Evolutionary conservation across 2,113 vertebrate species (phyloP).

Genomic region (Gorsachius goisagi): DNA sequence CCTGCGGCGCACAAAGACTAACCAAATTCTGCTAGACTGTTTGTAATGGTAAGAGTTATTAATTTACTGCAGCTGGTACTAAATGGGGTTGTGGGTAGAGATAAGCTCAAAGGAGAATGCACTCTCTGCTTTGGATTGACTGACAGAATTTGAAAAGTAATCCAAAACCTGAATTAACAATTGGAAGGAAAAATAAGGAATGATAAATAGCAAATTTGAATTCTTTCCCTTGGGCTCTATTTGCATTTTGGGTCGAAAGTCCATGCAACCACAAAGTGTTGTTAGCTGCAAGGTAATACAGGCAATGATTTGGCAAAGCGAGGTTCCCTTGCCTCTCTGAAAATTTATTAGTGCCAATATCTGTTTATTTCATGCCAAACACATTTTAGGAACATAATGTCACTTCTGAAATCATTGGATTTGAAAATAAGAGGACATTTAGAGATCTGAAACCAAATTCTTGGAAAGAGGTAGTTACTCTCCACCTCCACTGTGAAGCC

Average conservation of each 20-base stretch:
- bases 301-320: background rate
- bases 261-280: background rate
- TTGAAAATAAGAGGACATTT: background rate
- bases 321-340: background rate
- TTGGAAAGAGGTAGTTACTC: slow-evolving; percentile 26
- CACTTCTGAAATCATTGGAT: background rate
- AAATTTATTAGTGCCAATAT: background rate
- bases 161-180: background rate
- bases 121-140: background rate
- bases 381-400: background rate
- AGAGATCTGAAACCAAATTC: background rate
- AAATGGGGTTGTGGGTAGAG: background rate
- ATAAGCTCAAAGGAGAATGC: background rate
- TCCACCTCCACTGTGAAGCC: background rate
- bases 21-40: background rate
- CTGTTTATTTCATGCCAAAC: background rate
- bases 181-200: background rate
- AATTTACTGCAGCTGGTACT: background rate
- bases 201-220: background rate
- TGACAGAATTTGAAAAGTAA: background rate
- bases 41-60: background rate
- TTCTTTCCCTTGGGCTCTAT: background rate
- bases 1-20: background rate
- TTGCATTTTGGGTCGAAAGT: background rate
- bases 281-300: background rate